Percentiles rank a stretch among this genome's conserved stretches.
Conservation (phyloP, 1,140 invertebrate genomes). For the Bombus balteatus region DNA sequence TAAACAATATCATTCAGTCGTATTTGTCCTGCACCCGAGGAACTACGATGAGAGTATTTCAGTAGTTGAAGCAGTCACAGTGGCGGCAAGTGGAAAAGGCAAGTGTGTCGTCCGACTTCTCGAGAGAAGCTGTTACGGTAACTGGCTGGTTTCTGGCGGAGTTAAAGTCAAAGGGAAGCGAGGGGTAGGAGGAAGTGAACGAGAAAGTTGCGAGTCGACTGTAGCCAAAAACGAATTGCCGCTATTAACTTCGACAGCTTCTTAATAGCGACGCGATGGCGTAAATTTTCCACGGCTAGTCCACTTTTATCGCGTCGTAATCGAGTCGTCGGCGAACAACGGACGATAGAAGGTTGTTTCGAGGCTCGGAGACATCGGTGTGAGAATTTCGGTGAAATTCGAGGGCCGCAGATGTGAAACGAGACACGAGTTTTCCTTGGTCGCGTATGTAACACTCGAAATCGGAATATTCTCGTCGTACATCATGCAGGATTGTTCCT, state of each 20-base stretch:
- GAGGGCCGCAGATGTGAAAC: slow-evolving; percentile 22
- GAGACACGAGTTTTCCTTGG: not conserved
- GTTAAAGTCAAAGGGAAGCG: slow-evolving; percentile 17
- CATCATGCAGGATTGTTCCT: not conserved
- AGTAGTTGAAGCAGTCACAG: not conserved
- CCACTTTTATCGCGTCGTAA: slow-evolving; percentile 1
- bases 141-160: not conserved
- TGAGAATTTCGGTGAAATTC: slow-evolving; percentile 3
- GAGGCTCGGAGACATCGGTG: no score
- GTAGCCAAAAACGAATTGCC: slow-evolving; percentile 47
- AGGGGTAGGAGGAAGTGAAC: not conserved
- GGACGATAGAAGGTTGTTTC: not conserved
- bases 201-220: slow-evolving; percentile 2
- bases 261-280: slow-evolving; percentile 27
- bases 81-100: slow-evolving; percentile 13
- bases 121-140: slow-evolving; percentile 3
- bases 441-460: not conserved
- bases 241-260: slow-evolving; percentile 23
- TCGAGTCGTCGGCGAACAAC: not conserved
- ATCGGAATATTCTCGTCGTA: slow-evolving; percentile 20
- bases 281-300: not conserved
- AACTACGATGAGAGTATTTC: not conserved
- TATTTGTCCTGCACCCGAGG: not conserved
- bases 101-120: slow-evolving; percentile 29
- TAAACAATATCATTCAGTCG: not conserved